These are phyloP conservation scores for Lasiurus borealis DNA, from an alignment of 2,113 vertebrate genomes.

Conservation along the genomic window DNA sequence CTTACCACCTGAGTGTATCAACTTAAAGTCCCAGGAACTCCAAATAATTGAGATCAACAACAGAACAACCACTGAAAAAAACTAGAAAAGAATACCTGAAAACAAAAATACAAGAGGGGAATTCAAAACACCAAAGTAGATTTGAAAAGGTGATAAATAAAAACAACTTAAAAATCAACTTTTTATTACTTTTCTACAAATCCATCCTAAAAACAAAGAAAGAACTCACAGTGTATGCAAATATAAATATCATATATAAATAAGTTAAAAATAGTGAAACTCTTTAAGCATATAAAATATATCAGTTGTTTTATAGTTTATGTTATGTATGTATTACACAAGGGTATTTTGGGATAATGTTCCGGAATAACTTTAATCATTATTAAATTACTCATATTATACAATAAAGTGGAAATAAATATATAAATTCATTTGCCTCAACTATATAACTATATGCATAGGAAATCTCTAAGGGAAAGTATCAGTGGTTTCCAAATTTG, in stretches of 20 bases:
- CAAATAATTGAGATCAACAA: not conserved
- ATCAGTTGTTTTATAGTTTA: not conserved
- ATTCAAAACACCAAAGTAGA: not conserved
- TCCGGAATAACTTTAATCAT: conserved; percentile 12
- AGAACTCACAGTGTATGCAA: not conserved
- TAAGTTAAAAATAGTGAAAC: not conserved
- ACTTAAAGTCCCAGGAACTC: not conserved
- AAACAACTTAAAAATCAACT: not conserved
- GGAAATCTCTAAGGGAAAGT: conserved; percentile 14
- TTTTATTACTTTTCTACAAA: not conserved
- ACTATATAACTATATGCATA: not conserved
- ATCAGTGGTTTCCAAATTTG: conserved; percentile 6
- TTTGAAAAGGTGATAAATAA: conserved; percentile 22
- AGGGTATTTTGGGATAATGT: not conserved
- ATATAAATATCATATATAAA: not conserved
- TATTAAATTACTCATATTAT: not conserved
- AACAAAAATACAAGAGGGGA: not conserved
- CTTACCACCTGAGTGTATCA: not conserved
- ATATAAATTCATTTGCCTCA: not conserved
- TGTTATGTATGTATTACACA: not conserved
- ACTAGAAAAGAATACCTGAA: not conserved
- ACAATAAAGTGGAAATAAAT: not conserved
- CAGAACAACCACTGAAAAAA: not conserved
- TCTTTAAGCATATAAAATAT: not conserved
- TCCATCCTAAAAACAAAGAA: not conserved